phyloP scores from a whole-genome alignment of 1,140 invertebrate species.

The Cryptotermes secundus region DNA sequence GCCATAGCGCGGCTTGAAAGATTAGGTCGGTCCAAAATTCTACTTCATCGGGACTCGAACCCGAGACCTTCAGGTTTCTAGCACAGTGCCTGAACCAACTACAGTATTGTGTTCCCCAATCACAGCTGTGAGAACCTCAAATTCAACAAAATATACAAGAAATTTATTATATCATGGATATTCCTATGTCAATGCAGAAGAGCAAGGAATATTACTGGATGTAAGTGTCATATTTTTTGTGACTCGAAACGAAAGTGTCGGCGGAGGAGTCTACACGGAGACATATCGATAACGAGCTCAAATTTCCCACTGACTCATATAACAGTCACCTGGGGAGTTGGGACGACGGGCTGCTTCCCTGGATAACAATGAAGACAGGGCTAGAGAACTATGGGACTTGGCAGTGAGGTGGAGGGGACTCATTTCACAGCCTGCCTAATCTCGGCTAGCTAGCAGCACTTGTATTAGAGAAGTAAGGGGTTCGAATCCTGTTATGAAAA shows the following conservation, averaged over 20 bases:
- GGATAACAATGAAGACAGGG: conserved; percentile 3
- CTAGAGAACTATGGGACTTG: too few species aligned
- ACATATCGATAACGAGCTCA: not conserved
- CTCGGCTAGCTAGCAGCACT: not conserved
- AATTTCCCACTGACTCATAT: conserved; percentile 17
- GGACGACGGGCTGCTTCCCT: not conserved
- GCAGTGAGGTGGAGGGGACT: not conserved
- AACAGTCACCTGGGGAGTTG: conserved; percentile 1
- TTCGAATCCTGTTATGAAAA: too few species aligned
- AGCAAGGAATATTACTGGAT: not conserved
- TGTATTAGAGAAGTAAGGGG: too few species aligned
- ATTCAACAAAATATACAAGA: too few species aligned
- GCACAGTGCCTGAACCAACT: too few species aligned
- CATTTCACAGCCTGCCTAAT: not conserved
- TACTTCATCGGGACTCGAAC: too few species aligned
- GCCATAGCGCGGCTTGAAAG: too few species aligned
- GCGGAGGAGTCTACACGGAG: not conserved
- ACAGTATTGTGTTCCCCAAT: too few species aligned
- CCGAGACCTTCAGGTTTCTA: too few species aligned
- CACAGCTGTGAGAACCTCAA: too few species aligned
- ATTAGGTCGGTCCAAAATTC: too few species aligned
- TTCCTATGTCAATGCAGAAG: not conserved
- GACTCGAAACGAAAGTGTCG: not conserved
- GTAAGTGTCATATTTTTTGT: not conserved
- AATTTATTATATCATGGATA: too few species aligned